Evolutionary conservation across 1,140 invertebrate species (phyloP), one percentile per base, ranked within the genome.

Genomic region (Periplaneta americana): DNA sequence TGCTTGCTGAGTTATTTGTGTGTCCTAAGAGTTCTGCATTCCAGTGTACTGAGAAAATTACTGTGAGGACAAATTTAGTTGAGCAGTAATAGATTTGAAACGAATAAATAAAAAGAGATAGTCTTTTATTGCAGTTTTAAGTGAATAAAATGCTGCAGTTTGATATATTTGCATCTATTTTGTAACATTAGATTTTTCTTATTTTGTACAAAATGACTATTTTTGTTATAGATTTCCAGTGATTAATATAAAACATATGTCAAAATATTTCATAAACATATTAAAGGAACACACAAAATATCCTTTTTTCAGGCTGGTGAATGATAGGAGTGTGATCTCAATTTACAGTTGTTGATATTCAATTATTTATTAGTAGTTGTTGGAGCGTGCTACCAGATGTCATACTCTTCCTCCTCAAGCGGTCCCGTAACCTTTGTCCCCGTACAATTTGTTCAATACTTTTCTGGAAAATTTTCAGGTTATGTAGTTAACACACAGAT

Each of bases 131-230:
- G 80, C 80, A 80, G 34, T 74, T 80, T 80, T 48, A 75, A 48
- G 80, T 80, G 74, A 13, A 79, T 79, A 37, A 57, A 80, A 36
- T 66, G 34, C 32, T 75, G 57, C 80, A 75, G n/a, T 80, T 80
- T 80, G 66, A 80, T 80, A 80, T 36, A 80, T 75, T 80, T 80
- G 80, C 80, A 80, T 36, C 74, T 80, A 80, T 80, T 80, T 80
- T 80, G 80, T 80, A 80, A 17, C 22, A 35, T 80, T 80, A 75
- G 66, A 74, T 36, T 80, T 80, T 78, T 78, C 34, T 75, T 35
- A 75, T 37, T 75, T 80, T 75, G 34, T 80, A 80, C 74, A 75
- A 80, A 80, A 31, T 80, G 74, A 80, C 74, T 80, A 80, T 75
- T 80, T 66, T 80, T 80, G 66, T 80, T 80, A 80, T 75, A 75